Base-by-base conservation (phyloP, 1,140 invertebrate species). In the Phymastichus coffea region DNA sequence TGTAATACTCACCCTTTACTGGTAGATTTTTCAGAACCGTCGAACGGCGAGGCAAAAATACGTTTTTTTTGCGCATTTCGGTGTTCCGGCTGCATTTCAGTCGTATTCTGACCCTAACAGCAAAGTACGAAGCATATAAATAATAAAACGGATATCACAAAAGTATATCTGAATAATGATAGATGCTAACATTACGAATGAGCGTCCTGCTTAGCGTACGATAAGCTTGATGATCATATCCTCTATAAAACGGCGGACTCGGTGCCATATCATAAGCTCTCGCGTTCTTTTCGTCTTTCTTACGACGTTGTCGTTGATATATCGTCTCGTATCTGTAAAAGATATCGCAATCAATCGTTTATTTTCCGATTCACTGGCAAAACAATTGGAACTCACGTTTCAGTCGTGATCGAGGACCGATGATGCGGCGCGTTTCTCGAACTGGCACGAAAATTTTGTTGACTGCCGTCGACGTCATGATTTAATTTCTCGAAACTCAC, bases 301-400 rank as follows among this genome's bases (percentile, higher is more conserved):
- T 51, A 7, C 67, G 65, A 6, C 60, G 33, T 28, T 72, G 55
- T 14, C 66, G 55, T 40, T 68, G 65, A 46, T 67, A 65, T 48
- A 66, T 53, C 8, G 72, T 51, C 26, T 57, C 70, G 37, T 71
- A 71, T 4, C 74, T 74, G 8, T 12, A 6, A 33, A 7, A 33
- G 28, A 33, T 7, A 12, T 33, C 12, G 12, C n/a, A n/a, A n/a
- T n/a, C n/a, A n/a, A n/a, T n/a, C n/a, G n/a, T n/a, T n/a, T n/a
- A n/a, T n/a, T n/a, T n/a, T n/a, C n/a, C n/a, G n/a, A n/a, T n/a
- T n/a, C n/a, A n/a, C n/a, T n/a, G n/a, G n/a, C n/a, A n/a, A n/a
- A n/a, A n/a, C n/a, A n/a, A n/a, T 33, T 33, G 6, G 12, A 6
- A 33, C 52, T 49, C 41, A 61, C 59, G 37, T 8, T n/a, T 61